Evolutionary conservation across 2,113 vertebrate genomes (phyloP).

Genomic region (Tragelaphus buxtoni): DNA sequence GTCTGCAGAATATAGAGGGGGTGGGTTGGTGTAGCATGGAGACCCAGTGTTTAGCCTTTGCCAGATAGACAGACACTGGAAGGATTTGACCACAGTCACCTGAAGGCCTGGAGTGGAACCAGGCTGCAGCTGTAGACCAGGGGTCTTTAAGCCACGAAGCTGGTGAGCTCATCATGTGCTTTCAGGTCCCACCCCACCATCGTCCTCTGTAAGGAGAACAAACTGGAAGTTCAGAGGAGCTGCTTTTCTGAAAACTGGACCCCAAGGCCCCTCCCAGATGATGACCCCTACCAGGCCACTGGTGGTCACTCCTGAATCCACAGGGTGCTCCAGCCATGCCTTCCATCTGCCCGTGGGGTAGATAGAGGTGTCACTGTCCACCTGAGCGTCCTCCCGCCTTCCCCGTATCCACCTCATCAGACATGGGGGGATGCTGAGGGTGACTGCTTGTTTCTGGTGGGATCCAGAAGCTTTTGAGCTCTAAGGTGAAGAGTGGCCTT

Average conservation of each 20-base stretch:
- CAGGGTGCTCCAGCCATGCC: not conserved
- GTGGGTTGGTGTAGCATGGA: rapidly evolving
- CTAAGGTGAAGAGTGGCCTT: not conserved
- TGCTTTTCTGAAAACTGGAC: not conserved
- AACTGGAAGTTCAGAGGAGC: not conserved
- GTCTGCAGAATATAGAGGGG: not conserved
- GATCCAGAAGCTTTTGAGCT: not conserved
- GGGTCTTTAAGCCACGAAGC: not conserved
- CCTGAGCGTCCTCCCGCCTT: not conserved
- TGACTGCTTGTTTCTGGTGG: not conserved
- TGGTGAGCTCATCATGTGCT: too few species aligned
- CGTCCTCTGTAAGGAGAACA: not conserved
- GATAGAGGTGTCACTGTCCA: not conserved
- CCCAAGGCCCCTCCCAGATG: not conserved
- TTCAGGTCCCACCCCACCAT: too few species aligned
- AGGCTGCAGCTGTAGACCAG: too few species aligned
- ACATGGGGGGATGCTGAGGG: rapidly evolving
- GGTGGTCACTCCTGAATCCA: not conserved
- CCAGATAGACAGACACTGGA: too few species aligned
- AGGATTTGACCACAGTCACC: not conserved
- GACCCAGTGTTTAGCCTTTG: not conserved
- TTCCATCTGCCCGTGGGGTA: rapidly evolving
- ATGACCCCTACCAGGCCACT: not conserved
- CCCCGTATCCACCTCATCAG: rapidly evolving
- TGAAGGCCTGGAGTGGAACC: too few species aligned